Base-by-base conservation (phyloP, 37 sponge, comb jelly and placozoan species). In the Chondrilla cf. caribensis region DNA sequence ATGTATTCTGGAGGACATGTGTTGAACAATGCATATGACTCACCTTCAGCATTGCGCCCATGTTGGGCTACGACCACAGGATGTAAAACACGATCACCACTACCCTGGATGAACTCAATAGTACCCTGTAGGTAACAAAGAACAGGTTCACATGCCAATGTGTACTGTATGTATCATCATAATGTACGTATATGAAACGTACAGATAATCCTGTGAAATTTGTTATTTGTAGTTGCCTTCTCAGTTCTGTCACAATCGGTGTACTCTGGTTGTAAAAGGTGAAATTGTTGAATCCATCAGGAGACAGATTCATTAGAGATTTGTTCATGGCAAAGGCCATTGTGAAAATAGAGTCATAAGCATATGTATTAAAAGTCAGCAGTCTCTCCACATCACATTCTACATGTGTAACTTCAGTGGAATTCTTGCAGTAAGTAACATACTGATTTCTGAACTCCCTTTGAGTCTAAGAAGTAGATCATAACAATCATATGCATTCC, bases 131-230 rank as follows among this genome's bases (percentile, higher is more conserved):
- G 51, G 11, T 47, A 47, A 6, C 6, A 14, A 47, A 47, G 6
- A 47, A 47, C 51, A 47, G 6, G 51, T 11, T 14, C 6, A 6
- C 11, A 47, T 47, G 11, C 9, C 51, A 47, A 14, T 14, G 9
- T 47, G 11, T 11, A 14, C 11, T 11, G 11, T 47, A 6, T 47
- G 11, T 14, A 14, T 47, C 51, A 47, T 6, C 6, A 47, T 47
- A 14, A 47, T 11, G 6, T 11, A 47, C 9, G 6, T 47, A 14
- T 14, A 6, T 14, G 6, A 11, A 47, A 38, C 71, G 8, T 36
- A 70, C 71, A 7, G 71, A 70, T 36, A 70, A 8, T 5, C 71
- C 71, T 19, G 71, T 70, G 39, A 70, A 70, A 70, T 70, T 36
- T 14, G 28, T 37, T 37, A 17, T 5, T 7, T 36, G 37, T 19